Conservation (phyloP, 2,113 vertebrate genomes). For the Hypomesus transpacificus region DNA sequence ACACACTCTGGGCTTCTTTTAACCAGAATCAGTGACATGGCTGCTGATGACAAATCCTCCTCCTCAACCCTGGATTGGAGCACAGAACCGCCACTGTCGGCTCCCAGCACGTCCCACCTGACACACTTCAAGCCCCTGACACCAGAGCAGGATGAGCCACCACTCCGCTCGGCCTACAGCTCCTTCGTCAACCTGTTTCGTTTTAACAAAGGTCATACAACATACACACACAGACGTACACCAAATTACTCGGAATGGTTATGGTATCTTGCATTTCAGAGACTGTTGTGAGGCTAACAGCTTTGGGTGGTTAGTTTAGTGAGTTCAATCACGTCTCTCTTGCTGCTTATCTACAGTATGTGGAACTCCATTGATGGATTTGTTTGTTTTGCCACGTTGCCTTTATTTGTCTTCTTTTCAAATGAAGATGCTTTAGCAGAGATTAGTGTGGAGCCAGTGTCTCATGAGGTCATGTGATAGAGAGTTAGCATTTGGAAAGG, state of each 20-base stretch:
- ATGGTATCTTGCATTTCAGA: background rate
- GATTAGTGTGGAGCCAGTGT: conserved; percentile 4
- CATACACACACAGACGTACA: background rate
- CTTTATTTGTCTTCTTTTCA: background rate
- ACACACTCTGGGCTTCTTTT: background rate
- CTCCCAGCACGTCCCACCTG: conserved; percentile 89
- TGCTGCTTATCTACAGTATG: no score
- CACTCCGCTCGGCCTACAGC: conserved; percentile 95
- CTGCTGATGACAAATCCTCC: conserved; percentile 83
- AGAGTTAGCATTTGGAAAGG: conserved; percentile 1
- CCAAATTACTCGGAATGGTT: background rate
- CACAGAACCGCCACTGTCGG: conserved; percentile 77
- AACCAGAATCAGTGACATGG: conserved; percentile 82
- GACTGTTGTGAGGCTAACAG: no score
- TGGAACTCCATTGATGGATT: background rate
- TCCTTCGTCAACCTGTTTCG: conserved; percentile 97
- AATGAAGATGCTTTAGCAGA: background rate
- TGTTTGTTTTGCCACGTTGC: background rate
- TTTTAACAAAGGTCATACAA: conserved; percentile 89
- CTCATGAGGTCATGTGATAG: conserved; percentile 54
- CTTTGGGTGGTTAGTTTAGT: no score
- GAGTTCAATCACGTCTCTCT: no score
- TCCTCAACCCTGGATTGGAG: conserved; percentile 79
- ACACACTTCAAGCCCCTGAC: conserved; percentile 98
- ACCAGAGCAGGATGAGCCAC: conserved; percentile 93